Percentiles rank a stretch among this genome's conserved stretches.
Conservation (phyloP, 2,797 vertebrate genomes). For the Protosalanx chinensis region DNA sequence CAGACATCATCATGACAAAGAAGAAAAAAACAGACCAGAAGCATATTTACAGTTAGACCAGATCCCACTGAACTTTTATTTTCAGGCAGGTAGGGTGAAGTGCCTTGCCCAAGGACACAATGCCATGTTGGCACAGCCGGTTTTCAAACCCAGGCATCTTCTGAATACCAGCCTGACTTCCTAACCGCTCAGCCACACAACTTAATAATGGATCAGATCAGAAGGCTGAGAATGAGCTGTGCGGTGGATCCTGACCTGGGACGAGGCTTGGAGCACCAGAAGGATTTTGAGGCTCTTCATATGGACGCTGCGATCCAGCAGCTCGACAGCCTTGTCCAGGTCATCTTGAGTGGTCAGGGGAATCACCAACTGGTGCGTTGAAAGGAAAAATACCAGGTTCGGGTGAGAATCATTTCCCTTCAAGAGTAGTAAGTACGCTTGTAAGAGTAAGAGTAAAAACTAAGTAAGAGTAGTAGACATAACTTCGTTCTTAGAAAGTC, state of each 20-base stretch:
- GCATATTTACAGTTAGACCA: background rate
- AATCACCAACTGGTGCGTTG: conserved; percentile 83
- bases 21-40: background rate
- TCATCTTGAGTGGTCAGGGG: conserved; percentile 95
- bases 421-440: background rate
- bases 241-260: conserved; percentile 74
- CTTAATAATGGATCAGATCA: background rate
- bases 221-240: background rate
- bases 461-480: background rate
- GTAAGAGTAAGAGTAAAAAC: too few species aligned
- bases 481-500: background rate
- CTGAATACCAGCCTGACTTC: too few species aligned
- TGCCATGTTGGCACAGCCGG: too few species aligned
- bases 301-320: conserved; percentile 94
- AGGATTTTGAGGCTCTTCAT: conserved; percentile 98
- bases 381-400: too few species aligned
- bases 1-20: conserved; percentile 26
- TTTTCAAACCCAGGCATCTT: too few species aligned
- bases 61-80: background rate
- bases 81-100: too few species aligned
- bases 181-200: too few species aligned
- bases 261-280: conserved; percentile 84
- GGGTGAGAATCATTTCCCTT: background rate
- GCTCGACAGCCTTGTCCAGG: conserved; percentile 94
- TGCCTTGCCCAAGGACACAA: too few species aligned